A percentile compares a stretch with the other conserved stretches of the same genome.
phyloP scores from a whole-genome alignment of 2,113 vertebrate genomes.

The Phoenicopterus ruber region DNA sequence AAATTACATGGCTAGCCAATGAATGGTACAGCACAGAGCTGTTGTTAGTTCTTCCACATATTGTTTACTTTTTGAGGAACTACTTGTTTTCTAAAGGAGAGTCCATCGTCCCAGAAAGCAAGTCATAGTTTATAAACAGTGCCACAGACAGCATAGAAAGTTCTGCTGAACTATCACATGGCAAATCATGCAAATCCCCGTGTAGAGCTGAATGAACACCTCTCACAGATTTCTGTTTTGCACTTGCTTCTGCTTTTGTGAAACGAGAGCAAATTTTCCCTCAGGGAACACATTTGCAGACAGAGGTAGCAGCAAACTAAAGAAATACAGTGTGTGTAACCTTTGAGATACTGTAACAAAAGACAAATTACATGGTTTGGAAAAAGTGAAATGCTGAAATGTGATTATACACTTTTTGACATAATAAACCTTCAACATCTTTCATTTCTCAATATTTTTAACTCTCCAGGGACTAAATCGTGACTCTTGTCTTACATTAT shows the following conservation, averaged over 20 bases:
- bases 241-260: conserved; percentile 26
- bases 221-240: conserved; percentile 9
- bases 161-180: conserved; percentile 23
- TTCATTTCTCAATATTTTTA: conserved; percentile 9
- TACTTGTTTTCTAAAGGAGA: conserved; percentile 23
- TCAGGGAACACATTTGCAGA: background rate
- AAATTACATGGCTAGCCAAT: background rate
- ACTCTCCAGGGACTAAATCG: background rate
- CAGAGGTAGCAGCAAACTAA: background rate
- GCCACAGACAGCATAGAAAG: background rate
- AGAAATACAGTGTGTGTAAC: background rate
- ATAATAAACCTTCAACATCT: background rate
- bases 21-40: background rate
- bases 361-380: background rate
- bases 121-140: conserved; percentile 8
- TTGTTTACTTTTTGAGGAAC: background rate
- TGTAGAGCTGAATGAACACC: background rate
- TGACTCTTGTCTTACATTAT: background rate
- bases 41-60: background rate
- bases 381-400: background rate
- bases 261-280: conserved; percentile 13
- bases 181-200: conserved; percentile 7
- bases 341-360: conserved; percentile 16
- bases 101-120: background rate
- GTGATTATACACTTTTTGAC: background rate